These are phyloP conservation scores for Lamprologus lemairii DNA, from an alignment of 2,113 vertebrate genomes.

Conservation along the genomic window DNA sequence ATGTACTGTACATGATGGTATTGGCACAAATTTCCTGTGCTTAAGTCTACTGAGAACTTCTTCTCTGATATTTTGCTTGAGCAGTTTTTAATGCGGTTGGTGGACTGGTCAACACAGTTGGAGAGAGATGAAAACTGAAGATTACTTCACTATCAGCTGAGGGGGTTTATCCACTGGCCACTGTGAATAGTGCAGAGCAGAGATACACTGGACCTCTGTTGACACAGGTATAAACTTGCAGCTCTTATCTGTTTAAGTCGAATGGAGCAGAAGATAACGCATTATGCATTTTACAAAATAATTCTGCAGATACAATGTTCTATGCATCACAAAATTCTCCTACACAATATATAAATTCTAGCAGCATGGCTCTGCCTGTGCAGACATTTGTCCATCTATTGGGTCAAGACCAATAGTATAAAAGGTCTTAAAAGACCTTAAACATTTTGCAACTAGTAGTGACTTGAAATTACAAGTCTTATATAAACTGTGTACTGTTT, in stretches of 20 bases:
- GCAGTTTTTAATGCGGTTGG: slow-evolving; percentile 52
- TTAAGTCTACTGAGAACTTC: background rate
- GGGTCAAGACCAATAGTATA: background rate
- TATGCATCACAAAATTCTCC: background rate
- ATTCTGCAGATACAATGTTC: slow-evolving; percentile 2
- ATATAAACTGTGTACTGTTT: background rate
- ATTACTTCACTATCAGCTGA: slow-evolving; percentile 53
- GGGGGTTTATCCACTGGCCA: slow-evolving; percentile 36
- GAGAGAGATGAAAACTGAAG: slow-evolving; percentile 47
- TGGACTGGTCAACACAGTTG: slow-evolving; percentile 27
- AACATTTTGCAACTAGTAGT: background rate
- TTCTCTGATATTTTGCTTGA: slow-evolving; percentile 49
- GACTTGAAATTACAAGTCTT: background rate
- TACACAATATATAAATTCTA: background rate
- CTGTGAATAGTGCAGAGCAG: slow-evolving; percentile 39
- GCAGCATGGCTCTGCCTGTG: background rate
- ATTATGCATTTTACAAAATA: slow-evolving; percentile 35
- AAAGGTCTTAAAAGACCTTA: background rate
- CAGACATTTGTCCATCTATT: background rate
- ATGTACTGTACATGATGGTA: background rate
- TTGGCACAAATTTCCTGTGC: background rate
- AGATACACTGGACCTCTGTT: slow-evolving; percentile 47
- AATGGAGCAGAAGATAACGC: slow-evolving; percentile 28
- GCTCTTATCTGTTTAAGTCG: slow-evolving; percentile 45
- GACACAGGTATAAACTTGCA: slow-evolving; percentile 6